phyloP scores from a whole-genome alignment of 2,888 invertebrate genomes.

The Campoplex nolae region DNA sequence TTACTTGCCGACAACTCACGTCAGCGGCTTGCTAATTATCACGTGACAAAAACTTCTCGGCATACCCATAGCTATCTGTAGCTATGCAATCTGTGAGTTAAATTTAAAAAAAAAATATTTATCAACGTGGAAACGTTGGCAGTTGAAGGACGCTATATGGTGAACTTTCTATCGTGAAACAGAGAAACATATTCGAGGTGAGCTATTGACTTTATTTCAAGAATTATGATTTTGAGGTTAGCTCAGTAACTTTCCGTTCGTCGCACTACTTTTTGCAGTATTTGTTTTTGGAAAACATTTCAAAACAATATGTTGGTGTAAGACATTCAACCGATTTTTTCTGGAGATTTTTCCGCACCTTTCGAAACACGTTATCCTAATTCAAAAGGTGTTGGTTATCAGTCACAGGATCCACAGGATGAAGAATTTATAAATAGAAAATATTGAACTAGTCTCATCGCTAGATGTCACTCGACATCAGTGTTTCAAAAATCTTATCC shows the following conservation, averaged over 20 bases:
- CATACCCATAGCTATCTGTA: neutral
- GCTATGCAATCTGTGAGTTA: neutral
- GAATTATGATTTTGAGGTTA: constrained; percentile 8
- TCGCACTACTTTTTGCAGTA: neutral
- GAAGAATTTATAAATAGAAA: neutral
- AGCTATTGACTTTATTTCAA: neutral
- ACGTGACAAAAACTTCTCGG: neutral
- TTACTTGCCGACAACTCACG: neutral
- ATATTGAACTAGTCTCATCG: neutral
- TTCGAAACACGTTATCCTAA: neutral
- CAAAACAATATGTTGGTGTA: neutral
- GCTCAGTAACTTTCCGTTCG: neutral
- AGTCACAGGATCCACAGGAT: neutral
- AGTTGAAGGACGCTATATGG: neutral
- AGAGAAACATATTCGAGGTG: neutral
- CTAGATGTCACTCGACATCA: neutral
- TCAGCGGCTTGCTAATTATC: neutral
- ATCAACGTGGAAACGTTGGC: neutral
- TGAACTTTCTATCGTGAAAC: neutral
- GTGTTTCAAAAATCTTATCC: neutral
- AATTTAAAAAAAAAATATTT: neutral
- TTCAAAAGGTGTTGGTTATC: neutral
- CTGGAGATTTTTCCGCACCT: neutral
- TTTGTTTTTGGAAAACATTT: neutral
- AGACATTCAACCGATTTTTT: too few relatives aligned